Evolutionary conservation across 2,797 vertebrate genomes (phyloP), one percentile per base, ranked within the genome.

Genomic region (Calcarius lapponicus): DNA sequence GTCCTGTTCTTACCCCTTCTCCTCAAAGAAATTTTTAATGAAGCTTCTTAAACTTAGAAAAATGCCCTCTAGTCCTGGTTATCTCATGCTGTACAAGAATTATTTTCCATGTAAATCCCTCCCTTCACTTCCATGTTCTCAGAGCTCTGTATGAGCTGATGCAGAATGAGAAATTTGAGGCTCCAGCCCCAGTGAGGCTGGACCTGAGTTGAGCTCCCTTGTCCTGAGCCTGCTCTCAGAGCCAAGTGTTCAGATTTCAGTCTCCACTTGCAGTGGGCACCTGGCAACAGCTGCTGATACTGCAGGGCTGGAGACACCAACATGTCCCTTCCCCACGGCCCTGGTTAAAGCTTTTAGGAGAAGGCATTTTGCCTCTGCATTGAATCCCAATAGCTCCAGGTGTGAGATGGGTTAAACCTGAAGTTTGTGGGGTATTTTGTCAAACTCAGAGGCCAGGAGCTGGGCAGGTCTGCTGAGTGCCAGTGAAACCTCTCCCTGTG

Each of bases 31-130:
- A 3, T 18, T 66, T 73, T 70, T 60, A 61, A 50, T 72, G 82
- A 64, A 81, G 57, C 57, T 74, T 65, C 70, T 86, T 90, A 86
- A 86, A 45, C 38, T 45, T 74, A 34, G 53, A 22, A 86, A 85
- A 78, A 28, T 38, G 73, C 62, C 54, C 21, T 54, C 26, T 48
- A 64, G 60, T 71, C 66, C 80, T 70, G 36, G 34, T 74, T 58
- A 51, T 43, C 28, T 79, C 17, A 5, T 36, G 32, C 20, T 71
- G 45, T 38, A 50, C 64, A 86, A n/a, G 58, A 7, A 51, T 65
- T 69, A 13, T 78, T 84, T 86, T 69, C 90, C 70, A 5, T 53
- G 67, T 78, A 57, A 90, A 76, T 57, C 36, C 31, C 38, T 78
- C 20, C 28, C 34, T 50, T 78, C 11, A 11, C 22, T 47, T 43